Evolutionary conservation across 1,140 invertebrate species (phyloP).

Genomic region (Ganaspis sp.): DNA sequence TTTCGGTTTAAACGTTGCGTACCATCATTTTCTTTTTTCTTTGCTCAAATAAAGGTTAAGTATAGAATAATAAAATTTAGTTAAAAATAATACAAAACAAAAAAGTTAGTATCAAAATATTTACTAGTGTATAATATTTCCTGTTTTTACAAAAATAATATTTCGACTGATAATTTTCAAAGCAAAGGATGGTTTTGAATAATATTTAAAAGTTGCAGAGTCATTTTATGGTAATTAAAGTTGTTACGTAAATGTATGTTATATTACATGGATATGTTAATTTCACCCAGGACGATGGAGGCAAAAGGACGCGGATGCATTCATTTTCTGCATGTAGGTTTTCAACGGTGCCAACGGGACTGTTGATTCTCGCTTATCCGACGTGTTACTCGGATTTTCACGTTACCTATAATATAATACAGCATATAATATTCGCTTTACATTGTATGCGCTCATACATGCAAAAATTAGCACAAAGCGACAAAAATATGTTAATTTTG

Average conservation of each 20-base stretch:
- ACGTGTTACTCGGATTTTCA: constrained; percentile 3
- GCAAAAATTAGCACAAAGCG: neutral
- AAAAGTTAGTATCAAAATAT: too few relatives aligned
- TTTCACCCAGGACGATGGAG: constrained; percentile 12
- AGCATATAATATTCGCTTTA: constrained; percentile 1
- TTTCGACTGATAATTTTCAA: neutral
- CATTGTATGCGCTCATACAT: neutral
- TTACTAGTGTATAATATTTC: too few relatives aligned
- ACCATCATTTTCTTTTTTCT: too few relatives aligned
- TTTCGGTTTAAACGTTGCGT: too few relatives aligned
- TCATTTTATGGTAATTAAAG: neutral
- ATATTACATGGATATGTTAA: neutral
- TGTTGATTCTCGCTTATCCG: constrained; percentile 21
- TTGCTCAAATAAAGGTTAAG: too few relatives aligned
- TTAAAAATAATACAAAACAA: too few relatives aligned
- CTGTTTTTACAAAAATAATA: too few relatives aligned
- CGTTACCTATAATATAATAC: constrained; percentile 21
- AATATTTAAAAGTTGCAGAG: neutral
- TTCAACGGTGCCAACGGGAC: constrained; percentile 15
- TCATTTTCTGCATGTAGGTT: constrained; percentile 10
- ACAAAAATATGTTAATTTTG: neutral
- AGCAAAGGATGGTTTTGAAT: neutral
- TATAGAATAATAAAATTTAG: too few relatives aligned
- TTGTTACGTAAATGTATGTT: neutral
- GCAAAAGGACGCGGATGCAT: constrained; percentile 10